Conservation (phyloP, 2,888 invertebrate species). For the Caenorhabditis macrosperma region DNA sequence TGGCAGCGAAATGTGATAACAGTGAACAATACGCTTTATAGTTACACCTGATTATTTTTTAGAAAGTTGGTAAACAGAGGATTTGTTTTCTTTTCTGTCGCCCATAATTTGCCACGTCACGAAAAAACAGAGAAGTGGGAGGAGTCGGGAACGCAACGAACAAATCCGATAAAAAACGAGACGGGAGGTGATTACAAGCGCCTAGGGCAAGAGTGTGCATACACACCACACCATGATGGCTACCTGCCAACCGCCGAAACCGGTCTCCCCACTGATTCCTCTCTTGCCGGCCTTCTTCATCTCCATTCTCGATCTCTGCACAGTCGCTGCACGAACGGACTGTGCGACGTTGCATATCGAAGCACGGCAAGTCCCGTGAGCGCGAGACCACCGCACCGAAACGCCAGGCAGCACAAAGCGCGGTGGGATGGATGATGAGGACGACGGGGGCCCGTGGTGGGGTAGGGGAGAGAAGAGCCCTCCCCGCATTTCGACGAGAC, state of each 20-base stretch:
- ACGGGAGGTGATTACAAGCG: conserved; percentile 26
- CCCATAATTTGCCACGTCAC: too few relatives aligned
- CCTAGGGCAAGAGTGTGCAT: conserved; percentile 20
- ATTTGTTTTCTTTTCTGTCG: too few relatives aligned
- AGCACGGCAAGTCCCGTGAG: too few relatives aligned
- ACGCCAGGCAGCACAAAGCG: not conserved
- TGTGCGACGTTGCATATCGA: too few relatives aligned
- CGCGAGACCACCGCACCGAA: not conserved
- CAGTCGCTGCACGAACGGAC: conserved; percentile 2
- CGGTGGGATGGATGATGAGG: too few relatives aligned
- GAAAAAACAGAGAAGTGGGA: not conserved
- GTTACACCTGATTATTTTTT: too few relatives aligned
- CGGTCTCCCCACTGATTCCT: conserved; percentile 24
- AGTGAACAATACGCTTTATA: too few relatives aligned
- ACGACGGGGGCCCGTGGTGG: too few relatives aligned
- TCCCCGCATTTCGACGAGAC: not conserved
- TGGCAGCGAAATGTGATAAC: not conserved
- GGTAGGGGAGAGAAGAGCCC: too few relatives aligned
- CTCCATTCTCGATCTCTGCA: not conserved
- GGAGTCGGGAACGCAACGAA: not conserved
- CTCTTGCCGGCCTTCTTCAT: conserved; percentile 10
- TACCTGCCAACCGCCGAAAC: conserved; percentile 37
- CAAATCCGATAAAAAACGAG: not conserved
- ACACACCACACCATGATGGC: conserved; percentile 15
- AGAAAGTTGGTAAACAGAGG: too few relatives aligned